Evolutionary conservation across 92 coral and sea anemone species (phyloP), one percentile per base, ranked within the genome.

Genomic region (Meandrina meandrites): DNA sequence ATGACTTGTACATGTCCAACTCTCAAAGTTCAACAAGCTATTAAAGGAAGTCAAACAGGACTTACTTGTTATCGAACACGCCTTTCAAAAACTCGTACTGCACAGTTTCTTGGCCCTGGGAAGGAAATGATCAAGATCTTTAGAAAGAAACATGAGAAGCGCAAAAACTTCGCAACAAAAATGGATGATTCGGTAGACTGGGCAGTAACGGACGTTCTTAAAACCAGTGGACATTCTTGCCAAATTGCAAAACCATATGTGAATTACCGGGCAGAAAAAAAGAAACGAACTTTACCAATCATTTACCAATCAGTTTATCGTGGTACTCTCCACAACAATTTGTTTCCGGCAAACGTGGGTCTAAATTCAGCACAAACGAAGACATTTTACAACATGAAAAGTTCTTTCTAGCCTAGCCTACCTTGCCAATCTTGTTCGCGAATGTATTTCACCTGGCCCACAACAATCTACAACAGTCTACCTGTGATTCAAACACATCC

Each of bases 21-120:
- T 45, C 48, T 3, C 48, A 45, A 45, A 45, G 48, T 45, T 45
- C 48, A 45, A 45, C n/a, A 45, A 76, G 2, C 5, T 45, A 14
- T 17, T n/a, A n/a, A 75, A 80, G 71, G 21, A 81, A n/a, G 40
- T 2, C 53, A n/a, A 45, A 48, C 53, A 17, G 3, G 10, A 45
- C 75, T 85, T 75, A 96, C 98, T 98, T 94, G 86, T 93, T 92
- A 84, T 95, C 99, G 79, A 95, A 96, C 72, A 96, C 95, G 66
- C 99, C 98, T 83, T 96, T 96, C 81, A 96, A 81, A 66, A 96
- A 95, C 60, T 94, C 91, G 81, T 94, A 96, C 66, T 93, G 95
- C 47, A 86, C 88, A 9, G 94, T 89, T 28, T 93, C 82, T 51
- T 95, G 95, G 17, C 85, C 95, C 98, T 96, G 80, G 32, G 34